A percentile compares a stretch with the other conserved stretches of the same genome.
These are phyloP conservation scores for Phoxinus phoxinus DNA, from an alignment of 2,113 vertebrate genomes.

Conservation along the genomic window DNA sequence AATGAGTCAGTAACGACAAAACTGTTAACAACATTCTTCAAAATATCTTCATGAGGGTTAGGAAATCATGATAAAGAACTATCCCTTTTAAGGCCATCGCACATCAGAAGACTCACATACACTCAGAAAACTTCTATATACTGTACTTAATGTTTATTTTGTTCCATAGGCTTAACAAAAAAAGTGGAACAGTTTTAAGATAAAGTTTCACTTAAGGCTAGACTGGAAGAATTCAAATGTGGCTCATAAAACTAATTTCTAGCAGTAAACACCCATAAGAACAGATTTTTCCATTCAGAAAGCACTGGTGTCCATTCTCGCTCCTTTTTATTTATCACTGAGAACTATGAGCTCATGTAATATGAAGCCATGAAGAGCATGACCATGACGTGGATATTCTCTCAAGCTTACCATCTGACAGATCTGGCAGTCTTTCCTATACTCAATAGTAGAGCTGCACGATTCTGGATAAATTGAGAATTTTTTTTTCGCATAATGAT, in stretches of 20 bases:
- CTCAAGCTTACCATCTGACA: slow-evolving; percentile 13
- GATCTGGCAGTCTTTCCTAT: not conserved
- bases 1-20: not conserved
- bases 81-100: not conserved
- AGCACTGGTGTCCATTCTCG: not conserved
- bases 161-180: not conserved
- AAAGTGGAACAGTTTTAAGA: not conserved
- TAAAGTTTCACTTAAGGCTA: not conserved
- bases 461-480: too few relatives aligned
- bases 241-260: not conserved
- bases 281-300: slow-evolving; percentile 4
- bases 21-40: not conserved
- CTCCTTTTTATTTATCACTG: not conserved
- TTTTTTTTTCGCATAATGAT: too few relatives aligned
- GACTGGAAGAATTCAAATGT: not conserved
- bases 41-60: not conserved
- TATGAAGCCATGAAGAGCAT: not conserved
- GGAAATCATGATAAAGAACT: not conserved
- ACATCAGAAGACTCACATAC: not conserved
- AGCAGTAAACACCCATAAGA: not conserved
- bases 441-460: too few relatives aligned
- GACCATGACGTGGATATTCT: not conserved
- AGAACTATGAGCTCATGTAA: slow-evolving; percentile 7
- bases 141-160: too few relatives aligned
- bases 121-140: not conserved